These are phyloP conservation scores for Agrochola litura DNA, from an alignment of 2,888 invertebrate species.

Conservation along the genomic window DNA sequence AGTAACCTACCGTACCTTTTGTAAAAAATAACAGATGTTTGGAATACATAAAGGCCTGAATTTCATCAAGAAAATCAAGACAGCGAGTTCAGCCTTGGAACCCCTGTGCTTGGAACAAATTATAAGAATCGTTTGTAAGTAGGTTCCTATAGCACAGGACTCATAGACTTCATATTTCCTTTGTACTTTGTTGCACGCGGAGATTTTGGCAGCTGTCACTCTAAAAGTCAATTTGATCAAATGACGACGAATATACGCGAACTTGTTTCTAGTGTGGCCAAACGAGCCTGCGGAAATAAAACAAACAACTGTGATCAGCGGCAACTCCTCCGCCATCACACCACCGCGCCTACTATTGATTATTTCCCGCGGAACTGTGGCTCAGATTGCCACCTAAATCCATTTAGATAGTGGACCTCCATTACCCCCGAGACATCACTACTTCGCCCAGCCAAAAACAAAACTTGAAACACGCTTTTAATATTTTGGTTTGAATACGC, in stretches of 20 bases:
- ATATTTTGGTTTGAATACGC: constrained; percentile 43
- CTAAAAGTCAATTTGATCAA: constrained; percentile 86
- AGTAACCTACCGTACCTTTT: constrained; percentile 26
- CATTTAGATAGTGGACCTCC: constrained; percentile 59
- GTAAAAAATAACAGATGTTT: constrained; percentile 41
- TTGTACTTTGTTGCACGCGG: constrained; percentile 48
- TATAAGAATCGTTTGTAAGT: constrained; percentile 47
- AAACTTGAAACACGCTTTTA: constrained; percentile 39
- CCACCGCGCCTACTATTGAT: constrained; percentile 71
- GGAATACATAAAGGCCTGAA: constrained; percentile 22
- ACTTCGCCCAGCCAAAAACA: constrained; percentile 24
- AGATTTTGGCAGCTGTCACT: constrained; percentile 81
- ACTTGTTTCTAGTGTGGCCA: constrained; percentile 80
- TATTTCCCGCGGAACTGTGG: constrained; percentile 63
- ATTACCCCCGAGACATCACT: constrained; percentile 36
- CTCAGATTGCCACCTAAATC: constrained; percentile 51
- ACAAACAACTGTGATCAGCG: constrained; percentile 89
- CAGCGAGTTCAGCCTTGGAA: constrained; percentile 15
- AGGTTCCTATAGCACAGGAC: constrained; percentile 4
- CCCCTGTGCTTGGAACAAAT: constrained; percentile 34
- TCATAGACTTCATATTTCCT: constrained; percentile 34
- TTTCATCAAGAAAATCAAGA: constrained; percentile 35
- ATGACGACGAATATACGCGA: constrained; percentile 79
- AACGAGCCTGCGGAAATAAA: constrained; percentile 85
- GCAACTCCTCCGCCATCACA: constrained; percentile 77